Evolutionary conservation across 30 jellyfish, hydroid and myxozoan genomes (phyloP), one percentile per base, ranked within the genome.

Genomic region (Pseudorhiza aurosa): DNA sequence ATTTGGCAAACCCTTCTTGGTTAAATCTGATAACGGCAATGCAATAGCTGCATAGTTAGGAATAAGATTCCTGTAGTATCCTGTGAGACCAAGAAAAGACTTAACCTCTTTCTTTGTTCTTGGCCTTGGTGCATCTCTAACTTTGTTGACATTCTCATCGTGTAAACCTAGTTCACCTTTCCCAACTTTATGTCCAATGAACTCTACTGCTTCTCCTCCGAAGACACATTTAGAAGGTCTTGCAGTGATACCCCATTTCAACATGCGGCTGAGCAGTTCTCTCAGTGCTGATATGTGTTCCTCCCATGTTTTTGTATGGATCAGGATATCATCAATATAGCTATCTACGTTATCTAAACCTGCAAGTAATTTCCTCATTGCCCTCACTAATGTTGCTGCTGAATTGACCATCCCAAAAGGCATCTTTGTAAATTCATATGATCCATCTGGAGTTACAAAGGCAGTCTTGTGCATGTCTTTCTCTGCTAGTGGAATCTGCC

Each of bases 41-140:
- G 86, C 86, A 32, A 72, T 46, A 4, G 86, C 86, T 72, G 86
- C 51, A 30, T 46, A 72, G 58, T 72, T 72, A 45, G 86, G 86
- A 27, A 72, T 72, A 46, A 24, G 49, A 46, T 46, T 46, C 60
- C 60, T 46, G 60, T 46, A 46, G 60, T 46, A 46, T 46, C 60
- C 60, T 10, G 86, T 72, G 58, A 72, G 74, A 12, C 86, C 86
- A 35, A 72, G 72, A 36, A 72, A 72, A 2, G 75, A 72, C 64
- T 46, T 72, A 2, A 72, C 64, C 75, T 72, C 75, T 46, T 47
- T 72, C 75, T 72, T 72, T 30, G 86, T 72, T 32, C 60, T 72
- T 72, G 86, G 77, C 27, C 75, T 47, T 45, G 53, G 73, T 25
- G 86, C 86, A 46, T 72, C 75, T 72, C 86, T 72, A 45, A 72